phyloP scores from a whole-genome alignment of 2,888 invertebrate species.

The Nomada lathburiana region DNA sequence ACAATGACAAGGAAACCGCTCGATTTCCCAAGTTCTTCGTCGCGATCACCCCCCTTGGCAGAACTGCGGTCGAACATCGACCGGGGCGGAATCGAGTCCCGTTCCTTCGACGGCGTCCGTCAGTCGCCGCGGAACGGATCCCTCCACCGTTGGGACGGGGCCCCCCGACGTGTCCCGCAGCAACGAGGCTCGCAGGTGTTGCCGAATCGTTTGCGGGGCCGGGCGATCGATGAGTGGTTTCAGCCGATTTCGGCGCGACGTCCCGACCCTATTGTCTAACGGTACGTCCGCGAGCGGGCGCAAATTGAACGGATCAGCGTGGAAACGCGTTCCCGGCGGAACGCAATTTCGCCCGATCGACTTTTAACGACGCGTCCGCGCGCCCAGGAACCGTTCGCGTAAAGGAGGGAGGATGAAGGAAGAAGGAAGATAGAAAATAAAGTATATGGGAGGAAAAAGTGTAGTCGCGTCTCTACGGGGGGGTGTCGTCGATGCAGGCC shows the following conservation, averaged over 20 bases:
- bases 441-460: not conserved
- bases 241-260: slow-evolving; percentile 6
- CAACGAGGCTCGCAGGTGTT: slow-evolving; percentile 22
- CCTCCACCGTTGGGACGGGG: not conserved
- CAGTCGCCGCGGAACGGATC: slow-evolving; percentile 12
- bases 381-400: not conserved
- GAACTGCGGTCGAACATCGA: slow-evolving; percentile 8
- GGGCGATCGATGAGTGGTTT: slow-evolving; percentile 41
- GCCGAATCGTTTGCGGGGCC: slow-evolving; percentile 36
- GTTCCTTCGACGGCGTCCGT: slow-evolving; percentile 1
- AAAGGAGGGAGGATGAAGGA: not conserved
- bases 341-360: slow-evolving; percentile 11
- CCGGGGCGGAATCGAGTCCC: slow-evolving; percentile 12
- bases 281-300: not conserved
- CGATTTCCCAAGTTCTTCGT: too few relatives aligned
- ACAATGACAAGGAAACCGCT: too few relatives aligned
- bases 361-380: slow-evolving; percentile 31
- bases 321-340: not conserved
- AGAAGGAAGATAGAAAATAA: too few relatives aligned
- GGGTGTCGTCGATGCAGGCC: slow-evolving; percentile 50
- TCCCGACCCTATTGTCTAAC: not conserved
- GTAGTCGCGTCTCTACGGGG: slow-evolving; percentile 35
- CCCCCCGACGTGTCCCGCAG: not conserved
- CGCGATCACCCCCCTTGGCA: too few relatives aligned
- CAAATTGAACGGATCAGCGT: not conserved